These are phyloP conservation scores for Xylocopa sonorina DNA, from an alignment of 1,140 invertebrate genomes.

Conservation along the genomic window DNA sequence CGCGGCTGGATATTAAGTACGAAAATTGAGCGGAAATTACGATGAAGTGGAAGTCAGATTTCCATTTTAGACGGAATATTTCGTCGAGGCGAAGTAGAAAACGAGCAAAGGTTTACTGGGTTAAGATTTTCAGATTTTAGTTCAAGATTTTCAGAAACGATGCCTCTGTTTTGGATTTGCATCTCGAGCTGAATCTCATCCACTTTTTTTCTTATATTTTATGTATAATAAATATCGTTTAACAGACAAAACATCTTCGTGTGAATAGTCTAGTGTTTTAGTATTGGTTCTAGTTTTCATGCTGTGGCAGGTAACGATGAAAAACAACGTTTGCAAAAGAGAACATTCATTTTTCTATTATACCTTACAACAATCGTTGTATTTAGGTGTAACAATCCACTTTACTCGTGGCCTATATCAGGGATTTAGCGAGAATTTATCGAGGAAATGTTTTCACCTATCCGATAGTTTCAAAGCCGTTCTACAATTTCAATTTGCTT, in stretches of 20 bases:
- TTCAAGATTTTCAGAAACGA: slow-evolving; percentile 9
- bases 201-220: too few relatives aligned
- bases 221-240: too few relatives aligned
- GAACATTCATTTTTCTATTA: not conserved
- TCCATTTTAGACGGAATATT: not conserved
- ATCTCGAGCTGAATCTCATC: too few relatives aligned
- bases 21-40: slow-evolving; percentile 12
- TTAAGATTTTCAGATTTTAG: too few relatives aligned
- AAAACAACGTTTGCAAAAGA: not conserved
- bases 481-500: not conserved
- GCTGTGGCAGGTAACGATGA: not conserved
- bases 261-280: too few relatives aligned
- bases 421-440: slow-evolving; percentile 19
- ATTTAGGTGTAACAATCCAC: slow-evolving; percentile 1
- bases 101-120: too few relatives aligned
- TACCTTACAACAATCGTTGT: slow-evolving; percentile 1
- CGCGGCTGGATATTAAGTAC: not conserved
- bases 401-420: slow-evolving; percentile 9
- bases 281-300: too few relatives aligned
- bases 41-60: not conserved
- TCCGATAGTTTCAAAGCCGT: not conserved
- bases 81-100: too few relatives aligned
- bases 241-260: too few relatives aligned
- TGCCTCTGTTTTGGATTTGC: slow-evolving; percentile 20
- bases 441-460: slow-evolving; percentile 14